phyloP scores from a whole-genome alignment of 2,797 vertebrate genomes.

The Liparis tanakae region DNA sequence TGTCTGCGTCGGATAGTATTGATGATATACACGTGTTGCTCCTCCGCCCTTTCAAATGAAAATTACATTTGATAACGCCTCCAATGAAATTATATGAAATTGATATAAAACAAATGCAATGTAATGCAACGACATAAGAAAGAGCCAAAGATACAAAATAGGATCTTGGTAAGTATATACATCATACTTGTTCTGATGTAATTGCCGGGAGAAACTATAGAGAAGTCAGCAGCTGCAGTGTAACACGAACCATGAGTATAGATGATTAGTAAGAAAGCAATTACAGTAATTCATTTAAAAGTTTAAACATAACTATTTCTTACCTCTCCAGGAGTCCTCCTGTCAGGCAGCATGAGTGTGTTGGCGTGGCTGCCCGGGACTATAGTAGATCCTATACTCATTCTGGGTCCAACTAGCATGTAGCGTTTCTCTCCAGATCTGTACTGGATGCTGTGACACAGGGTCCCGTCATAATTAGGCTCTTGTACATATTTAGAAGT shows the following conservation, averaged over 20 bases:
- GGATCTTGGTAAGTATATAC: rapidly evolving
- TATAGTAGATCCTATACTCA: constrained; percentile 66
- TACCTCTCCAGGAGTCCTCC: constrained; percentile 64
- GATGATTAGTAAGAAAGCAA: background rate
- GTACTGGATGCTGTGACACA: constrained; percentile 74
- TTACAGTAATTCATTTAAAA: background rate
- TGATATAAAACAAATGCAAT: background rate
- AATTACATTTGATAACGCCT: background rate
- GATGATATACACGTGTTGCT: background rate
- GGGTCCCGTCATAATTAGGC: constrained; percentile 55
- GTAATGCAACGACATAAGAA: background rate
- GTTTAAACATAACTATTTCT: constrained; percentile 1
- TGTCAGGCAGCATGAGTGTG: constrained; percentile 21
- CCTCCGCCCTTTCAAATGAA: background rate
- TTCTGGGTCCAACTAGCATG: constrained; percentile 78
- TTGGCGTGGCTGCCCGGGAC: constrained; percentile 37
- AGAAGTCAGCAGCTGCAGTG: background rate
- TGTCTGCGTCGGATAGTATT: background rate
- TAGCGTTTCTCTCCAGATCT: constrained; percentile 75
- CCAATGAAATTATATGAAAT: background rate
- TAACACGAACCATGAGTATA: background rate
- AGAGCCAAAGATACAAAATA: background rate
- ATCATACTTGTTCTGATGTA: background rate
- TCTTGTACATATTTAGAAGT: constrained; percentile 55
- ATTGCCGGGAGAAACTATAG: background rate